Base-by-base conservation (phyloP, 2,797 vertebrate species). In the Premnoplex brunnescens region DNA sequence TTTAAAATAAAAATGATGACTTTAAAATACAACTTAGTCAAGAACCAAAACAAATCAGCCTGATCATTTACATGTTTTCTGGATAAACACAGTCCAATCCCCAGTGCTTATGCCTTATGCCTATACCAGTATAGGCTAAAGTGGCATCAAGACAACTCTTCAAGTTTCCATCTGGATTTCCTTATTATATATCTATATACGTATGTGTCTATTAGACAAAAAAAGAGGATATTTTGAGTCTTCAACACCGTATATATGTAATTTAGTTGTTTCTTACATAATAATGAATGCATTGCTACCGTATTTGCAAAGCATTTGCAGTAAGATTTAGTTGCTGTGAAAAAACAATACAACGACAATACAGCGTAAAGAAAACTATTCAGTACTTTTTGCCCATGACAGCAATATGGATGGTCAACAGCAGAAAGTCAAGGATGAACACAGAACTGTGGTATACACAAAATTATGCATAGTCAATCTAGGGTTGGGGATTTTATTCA, bases 1-100 rank as follows among this genome's bases (percentile, higher is more conserved):
- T 21, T 66, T 5, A 30, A 32, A 59, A 46, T n/a, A 26, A 54
- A 75, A 66, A 41, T 1, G 0, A 3, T 2, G 0, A 2, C 28
- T 85, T 52, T 13, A 13, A 1, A 11, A 43, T 21, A 58, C 72
- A 54, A 22, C 9, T 59, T 34, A 24, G 34, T 27, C 39, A 72
- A 16, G 10, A 84, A 88, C 32, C 15, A 7, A 72, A 91, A 13
- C 7, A 81, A 71, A 41, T 49, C 1, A 77, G 28, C 78, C 46
- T 52, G n/a, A 5, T 68, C 21, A n/a, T 73, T 87, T 63, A 82
- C 39, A 43, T 10, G 34, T 12, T 58, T 81, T 56, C 51, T 56
- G 11, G 49, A 58, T 28, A 81, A 81, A 37, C 1, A 9, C 5
- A 21, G 39, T 68, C 23, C 56, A 64, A 69, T 7, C 1, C 14